Base-by-base conservation (phyloP, 2,888 invertebrate species). In the Xylota segnis region DNA sequence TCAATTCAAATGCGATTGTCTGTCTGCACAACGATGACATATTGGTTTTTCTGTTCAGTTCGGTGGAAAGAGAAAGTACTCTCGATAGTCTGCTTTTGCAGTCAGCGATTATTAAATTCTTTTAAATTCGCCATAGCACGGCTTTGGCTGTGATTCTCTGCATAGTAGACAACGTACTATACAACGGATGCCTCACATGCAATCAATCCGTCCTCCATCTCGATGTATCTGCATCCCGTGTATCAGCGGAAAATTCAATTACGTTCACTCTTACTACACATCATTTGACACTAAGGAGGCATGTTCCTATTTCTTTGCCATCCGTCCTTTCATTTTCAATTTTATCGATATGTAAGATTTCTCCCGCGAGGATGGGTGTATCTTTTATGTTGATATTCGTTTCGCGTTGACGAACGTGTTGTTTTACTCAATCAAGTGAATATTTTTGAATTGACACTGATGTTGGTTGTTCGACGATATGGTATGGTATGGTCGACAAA, bases 221-320 rank as follows among this genome's bases (percentile, higher is more conserved):
- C 45, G 54, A 61, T 61, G n/a, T n/a, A 77, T 75, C 47, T 70
- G 74, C 59, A 74, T 68, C 37, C 32, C 74, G 16, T 56, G 54
- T 63, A 71, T 84, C 70, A 58, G 70, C n/a, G 56, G 71, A 75
- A 81, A 84, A 84, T 84, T 84, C 84, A 81, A 84, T 84, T 81
- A 84, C 75, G 59, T 84, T 84, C 81, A 45, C 65, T 75, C 75
- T 79, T 75, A 84, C 81, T 84, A 79, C 84, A 84, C 59, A 61
- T 71, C 58, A 81, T 75, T 76, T 84, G 81, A 84, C 84, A 76
- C 58, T 43, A 71, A 71, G 52, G 34, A 68, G 79, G 61, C 61
- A 70, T 63, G 78, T 66, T 45, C 66, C 47, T 71, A 32, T 18
- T 50, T 40, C 34, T n/a, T 47, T 50, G 5, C 5, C 3, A 18